Evolutionary conservation across 2,888 invertebrate species (phyloP).

Genomic region (Cinara cedri): DNA sequence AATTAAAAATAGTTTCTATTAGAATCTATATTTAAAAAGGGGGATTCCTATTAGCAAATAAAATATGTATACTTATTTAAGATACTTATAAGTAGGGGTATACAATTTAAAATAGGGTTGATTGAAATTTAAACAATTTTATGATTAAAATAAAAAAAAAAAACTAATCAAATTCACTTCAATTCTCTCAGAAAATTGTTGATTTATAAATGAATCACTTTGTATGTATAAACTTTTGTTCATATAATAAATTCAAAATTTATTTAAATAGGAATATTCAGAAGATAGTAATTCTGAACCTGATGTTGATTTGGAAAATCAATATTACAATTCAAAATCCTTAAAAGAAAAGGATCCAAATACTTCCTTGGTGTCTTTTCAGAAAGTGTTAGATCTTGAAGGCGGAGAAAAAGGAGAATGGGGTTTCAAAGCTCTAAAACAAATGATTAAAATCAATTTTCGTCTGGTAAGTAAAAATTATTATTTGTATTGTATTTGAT

Average conservation of each 20-base stretch:
- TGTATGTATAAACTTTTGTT: too few relatives aligned
- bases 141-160: too few relatives aligned
- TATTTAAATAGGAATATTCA: constrained; percentile 83
- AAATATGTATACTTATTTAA: too few relatives aligned
- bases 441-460: constrained; percentile 99
- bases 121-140: too few relatives aligned
- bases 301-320: constrained; percentile 98
- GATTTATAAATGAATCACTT: too few relatives aligned
- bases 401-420: constrained; percentile 99
- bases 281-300: constrained; percentile 99
- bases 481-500: background rate
- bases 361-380: constrained; percentile 90
- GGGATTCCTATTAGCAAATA: too few relatives aligned
- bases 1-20: too few relatives aligned
- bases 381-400: constrained; percentile 94
- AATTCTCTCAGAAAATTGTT: too few relatives aligned
- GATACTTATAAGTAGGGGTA: too few relatives aligned
- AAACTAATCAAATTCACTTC: too few relatives aligned
- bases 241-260: constrained; percentile 62
- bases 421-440: constrained; percentile 99
- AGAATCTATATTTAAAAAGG: too few relatives aligned
- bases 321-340: constrained; percentile 99
- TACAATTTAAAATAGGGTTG: too few relatives aligned
- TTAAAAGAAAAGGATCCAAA: constrained; percentile 95
- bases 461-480: constrained; percentile 74